These are phyloP conservation scores for Heterocephalus glaber DNA, from an alignment of 2,113 vertebrate species.

Conservation along the genomic window DNA sequence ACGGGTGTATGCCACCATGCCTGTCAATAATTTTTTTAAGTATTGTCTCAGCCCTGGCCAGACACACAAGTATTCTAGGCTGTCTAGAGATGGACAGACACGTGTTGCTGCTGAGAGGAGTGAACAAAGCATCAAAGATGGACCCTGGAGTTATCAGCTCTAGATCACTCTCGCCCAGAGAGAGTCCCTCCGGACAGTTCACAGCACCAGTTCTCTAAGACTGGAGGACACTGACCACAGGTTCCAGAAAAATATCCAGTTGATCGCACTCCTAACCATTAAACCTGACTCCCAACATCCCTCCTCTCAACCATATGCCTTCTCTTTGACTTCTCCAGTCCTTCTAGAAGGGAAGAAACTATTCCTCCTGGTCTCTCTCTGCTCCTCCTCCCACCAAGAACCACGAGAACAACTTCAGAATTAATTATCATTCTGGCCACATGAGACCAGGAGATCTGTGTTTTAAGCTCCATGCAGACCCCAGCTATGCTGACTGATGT, in stretches of 20 bases:
- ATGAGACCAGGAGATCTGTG: rapidly evolving
- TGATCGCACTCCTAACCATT: not conserved
- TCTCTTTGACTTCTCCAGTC: not conserved
- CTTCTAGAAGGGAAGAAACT: not conserved
- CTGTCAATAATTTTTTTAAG: not conserved
- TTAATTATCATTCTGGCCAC: not conserved
- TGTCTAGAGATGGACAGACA: not conserved
- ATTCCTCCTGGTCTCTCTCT: not conserved
- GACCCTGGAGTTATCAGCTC: not conserved
- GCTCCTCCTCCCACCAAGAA: rapidly evolving
- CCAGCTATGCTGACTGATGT: not conserved
- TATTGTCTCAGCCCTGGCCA: not conserved
- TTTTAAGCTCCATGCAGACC: rapidly evolving
- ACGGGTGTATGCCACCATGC: not conserved
- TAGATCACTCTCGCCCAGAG: rapidly evolving
- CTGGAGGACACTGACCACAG: too few relatives aligned
- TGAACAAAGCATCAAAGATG: not conserved
- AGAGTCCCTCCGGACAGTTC: not conserved
- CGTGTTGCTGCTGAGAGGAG: not conserved
- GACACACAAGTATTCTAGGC: not conserved
- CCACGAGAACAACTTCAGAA: rapidly evolving
- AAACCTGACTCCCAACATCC: rapidly evolving
- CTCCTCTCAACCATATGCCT: not conserved
- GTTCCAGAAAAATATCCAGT: not conserved
- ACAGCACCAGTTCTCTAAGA: not conserved